Evolutionary conservation across 2,113 vertebrate species (phyloP).

Genomic region (Zosterops pallidus): DNA sequence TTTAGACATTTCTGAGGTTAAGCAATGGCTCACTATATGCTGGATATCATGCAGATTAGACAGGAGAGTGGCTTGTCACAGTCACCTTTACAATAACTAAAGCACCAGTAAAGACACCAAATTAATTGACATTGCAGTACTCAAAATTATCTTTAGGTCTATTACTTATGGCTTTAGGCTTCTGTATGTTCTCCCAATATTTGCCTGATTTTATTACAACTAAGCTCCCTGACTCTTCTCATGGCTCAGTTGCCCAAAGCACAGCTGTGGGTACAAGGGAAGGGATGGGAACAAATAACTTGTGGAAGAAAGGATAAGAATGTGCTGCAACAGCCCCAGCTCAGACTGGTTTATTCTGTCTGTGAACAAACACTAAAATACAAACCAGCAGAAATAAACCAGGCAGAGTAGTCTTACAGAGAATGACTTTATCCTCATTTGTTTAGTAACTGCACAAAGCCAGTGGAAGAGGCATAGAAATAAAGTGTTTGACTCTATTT

Average conservation of each 20-base stretch:
- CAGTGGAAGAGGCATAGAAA: background rate
- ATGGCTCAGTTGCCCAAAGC: background rate
- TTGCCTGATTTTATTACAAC: background rate
- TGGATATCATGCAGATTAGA: conserved; percentile 12
- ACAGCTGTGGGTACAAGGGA: background rate
- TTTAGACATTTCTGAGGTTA: conserved; percentile 45
- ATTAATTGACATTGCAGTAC: background rate
- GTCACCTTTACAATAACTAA: conserved; percentile 3
- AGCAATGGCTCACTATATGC: conserved; percentile 12
- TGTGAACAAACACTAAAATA: background rate
- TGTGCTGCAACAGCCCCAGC: background rate
- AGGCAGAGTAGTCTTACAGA: background rate
- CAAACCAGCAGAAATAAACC: background rate
- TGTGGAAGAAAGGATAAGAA: background rate
- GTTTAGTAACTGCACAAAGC: background rate
- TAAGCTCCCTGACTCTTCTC: background rate
- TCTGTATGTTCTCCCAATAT: background rate
- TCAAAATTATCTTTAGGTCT: background rate
- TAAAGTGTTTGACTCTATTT: background rate
- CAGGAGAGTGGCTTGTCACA: background rate
- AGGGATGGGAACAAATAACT: background rate
- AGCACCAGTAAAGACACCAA: background rate
- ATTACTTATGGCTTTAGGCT: background rate
- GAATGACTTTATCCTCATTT: background rate
- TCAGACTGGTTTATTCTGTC: background rate